Evolutionary conservation across 2,888 invertebrate genomes (phyloP), one percentile per base, ranked within the genome.

Genomic region (Pseudococcus longispinus): DNA sequence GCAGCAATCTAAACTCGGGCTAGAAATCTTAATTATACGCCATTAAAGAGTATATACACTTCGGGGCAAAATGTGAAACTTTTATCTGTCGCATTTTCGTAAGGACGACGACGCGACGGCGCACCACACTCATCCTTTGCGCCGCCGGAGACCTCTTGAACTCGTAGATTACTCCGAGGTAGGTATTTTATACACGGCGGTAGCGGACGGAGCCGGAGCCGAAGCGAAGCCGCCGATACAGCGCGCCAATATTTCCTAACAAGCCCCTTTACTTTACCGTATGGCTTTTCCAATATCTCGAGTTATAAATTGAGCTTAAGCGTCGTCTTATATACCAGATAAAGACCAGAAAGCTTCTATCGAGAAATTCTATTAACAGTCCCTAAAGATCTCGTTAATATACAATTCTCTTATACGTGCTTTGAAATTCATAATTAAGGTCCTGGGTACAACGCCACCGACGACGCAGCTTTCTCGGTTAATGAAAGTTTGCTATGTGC

Each of bases 351-450:
- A 20, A 80, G 77, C 77, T 80, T 80, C 42, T 80, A 80, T 80
- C 37, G 77, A 80, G 77, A 42, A 80, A 80, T 80, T 80, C 77
- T 80, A 80, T 80, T 80, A 80, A 80, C 77, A 80, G 77, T 80
- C 77, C 77, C 77, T 80, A 80, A 80, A 80, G 77, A 80, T 80
- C 77, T 80, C 77, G 77, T 80, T 80, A 80, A 80, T 80, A 80
- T 80, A 84, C 60, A 84, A 84, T 84, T 84, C 84, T 55, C 84
- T 51, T 32, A 46, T 82, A 42, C 60, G 51, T 37, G 51, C 84
- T 84, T 84, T 51, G 84, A 84, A 51, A 84, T 84, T 84, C 84
- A 60, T 84, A 84, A 84, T 84, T 84, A 84, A 84, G 84, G 46
- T 84, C 60, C 23, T 60, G 84, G 11, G 51, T 37, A 26, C 83